These are phyloP conservation scores for Xenus cinereus DNA, from an alignment of 2,113 vertebrate genomes.

Conservation along the genomic window DNA sequence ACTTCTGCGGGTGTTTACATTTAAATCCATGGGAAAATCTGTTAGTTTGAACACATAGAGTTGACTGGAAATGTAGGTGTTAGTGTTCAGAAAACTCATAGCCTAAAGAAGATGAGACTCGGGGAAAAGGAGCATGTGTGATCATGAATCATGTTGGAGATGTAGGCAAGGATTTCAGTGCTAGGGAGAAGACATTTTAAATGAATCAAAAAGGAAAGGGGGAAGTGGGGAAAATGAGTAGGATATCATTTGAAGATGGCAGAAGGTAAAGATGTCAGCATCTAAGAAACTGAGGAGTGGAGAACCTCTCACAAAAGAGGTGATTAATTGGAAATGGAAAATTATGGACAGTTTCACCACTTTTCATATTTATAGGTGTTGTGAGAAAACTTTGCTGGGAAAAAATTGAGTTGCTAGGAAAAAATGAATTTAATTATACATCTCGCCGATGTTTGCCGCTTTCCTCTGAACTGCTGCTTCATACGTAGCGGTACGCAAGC, in stretches of 20 bases:
- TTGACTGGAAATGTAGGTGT: slow-evolving; percentile 32
- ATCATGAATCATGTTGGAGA: slow-evolving; percentile 45
- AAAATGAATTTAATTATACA: background rate
- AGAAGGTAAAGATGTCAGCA: background rate
- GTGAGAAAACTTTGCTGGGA: background rate
- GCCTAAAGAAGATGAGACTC: background rate
- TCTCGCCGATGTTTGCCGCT: background rate
- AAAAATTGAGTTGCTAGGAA: background rate
- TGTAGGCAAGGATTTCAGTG: slow-evolving; percentile 37
- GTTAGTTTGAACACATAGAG: background rate
- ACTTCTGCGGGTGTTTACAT: background rate
- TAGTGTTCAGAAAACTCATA: background rate
- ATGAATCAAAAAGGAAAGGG: background rate
- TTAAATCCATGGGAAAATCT: background rate
- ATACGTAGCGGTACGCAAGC: background rate
- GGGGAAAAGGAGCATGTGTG: background rate
- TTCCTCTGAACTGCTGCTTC: background rate
- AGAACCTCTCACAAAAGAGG: background rate
- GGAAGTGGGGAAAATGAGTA: background rate
- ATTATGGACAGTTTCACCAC: background rate
- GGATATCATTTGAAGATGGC: background rate
- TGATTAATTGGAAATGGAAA: background rate
- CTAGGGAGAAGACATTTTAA: background rate
- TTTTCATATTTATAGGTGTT: background rate
- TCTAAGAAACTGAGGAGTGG: background rate